Evolutionary conservation across 2,888 invertebrate species (phyloP).

Genomic region (Aphrophora alni): DNA sequence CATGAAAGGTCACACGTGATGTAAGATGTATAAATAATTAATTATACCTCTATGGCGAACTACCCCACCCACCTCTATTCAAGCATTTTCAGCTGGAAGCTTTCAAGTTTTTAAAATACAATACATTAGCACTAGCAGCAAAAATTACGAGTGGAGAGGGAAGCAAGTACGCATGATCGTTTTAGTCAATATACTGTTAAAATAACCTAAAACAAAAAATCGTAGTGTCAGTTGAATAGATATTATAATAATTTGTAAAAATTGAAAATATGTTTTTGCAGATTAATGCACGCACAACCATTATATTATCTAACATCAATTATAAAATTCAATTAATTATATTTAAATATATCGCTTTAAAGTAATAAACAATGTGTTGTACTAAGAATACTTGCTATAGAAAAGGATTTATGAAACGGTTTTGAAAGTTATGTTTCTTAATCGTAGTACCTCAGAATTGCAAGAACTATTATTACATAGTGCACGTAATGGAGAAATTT

Average conservation of each 20-base stretch:
- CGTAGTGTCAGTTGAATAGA: too few species aligned
- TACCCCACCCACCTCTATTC: too few species aligned
- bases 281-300: too few species aligned
- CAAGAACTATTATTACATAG: conserved; percentile 67
- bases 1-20: too few species aligned
- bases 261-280: not conserved
- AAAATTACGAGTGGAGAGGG: too few species aligned
- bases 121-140: too few species aligned
- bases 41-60: too few species aligned
- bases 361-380: not conserved
- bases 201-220: not conserved
- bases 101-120: too few species aligned
- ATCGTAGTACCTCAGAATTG: conserved; percentile 55
- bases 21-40: too few species aligned
- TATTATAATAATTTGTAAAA: not conserved
- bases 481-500: conserved; percentile 67
- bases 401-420: not conserved
- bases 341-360: not conserved
- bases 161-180: not conserved
- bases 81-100: too few species aligned
- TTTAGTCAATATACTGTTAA: not conserved
- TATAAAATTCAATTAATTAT: not conserved
- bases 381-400: not conserved
- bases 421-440: conserved; percentile 18
- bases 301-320: too few species aligned